phyloP scores from a whole-genome alignment of 2,797 vertebrate genomes.

The Phoeniculus purpureus region DNA sequence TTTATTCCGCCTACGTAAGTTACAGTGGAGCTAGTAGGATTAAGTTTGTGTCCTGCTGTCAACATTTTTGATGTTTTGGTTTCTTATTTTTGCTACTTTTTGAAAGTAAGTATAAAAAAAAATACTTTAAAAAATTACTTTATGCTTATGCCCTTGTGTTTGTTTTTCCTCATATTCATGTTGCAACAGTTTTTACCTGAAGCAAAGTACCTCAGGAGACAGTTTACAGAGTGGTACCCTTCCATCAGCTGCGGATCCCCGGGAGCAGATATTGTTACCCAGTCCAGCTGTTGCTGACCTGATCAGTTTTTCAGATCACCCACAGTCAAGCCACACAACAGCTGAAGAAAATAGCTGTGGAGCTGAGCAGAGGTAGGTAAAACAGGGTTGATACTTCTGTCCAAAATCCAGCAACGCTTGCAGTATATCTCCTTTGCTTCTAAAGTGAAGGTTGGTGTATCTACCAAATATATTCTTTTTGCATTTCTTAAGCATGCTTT shows the following conservation, averaged over 20 bases:
- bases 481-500: not conserved
- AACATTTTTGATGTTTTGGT: not conserved
- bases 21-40: not conserved
- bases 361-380: slow-evolving; percentile 83
- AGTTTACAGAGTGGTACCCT: slow-evolving; percentile 89
- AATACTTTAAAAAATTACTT: not conserved
- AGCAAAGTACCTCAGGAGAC: slow-evolving; percentile 93
- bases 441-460: not conserved
- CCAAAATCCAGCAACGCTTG: not conserved
- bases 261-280: slow-evolving; percentile 79
- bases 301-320: slow-evolving; percentile 79
- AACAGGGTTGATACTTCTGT: not conserved
- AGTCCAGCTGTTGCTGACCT: slow-evolving; percentile 77
- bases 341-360: slow-evolving; percentile 70
- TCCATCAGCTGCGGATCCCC: slow-evolving; percentile 75
- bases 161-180: not conserved
- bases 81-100: not conserved
- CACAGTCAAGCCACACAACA: slow-evolving; percentile 74
- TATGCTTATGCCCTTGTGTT: not conserved
- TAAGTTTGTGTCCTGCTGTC: not conserved
- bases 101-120: not conserved
- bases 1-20: not conserved
- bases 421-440: not conserved
- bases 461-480: not conserved
- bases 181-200: slow-evolving; percentile 88